Conservation (phyloP, 2,113 vertebrate genomes). For the Hippopotamus amphibius region DNA sequence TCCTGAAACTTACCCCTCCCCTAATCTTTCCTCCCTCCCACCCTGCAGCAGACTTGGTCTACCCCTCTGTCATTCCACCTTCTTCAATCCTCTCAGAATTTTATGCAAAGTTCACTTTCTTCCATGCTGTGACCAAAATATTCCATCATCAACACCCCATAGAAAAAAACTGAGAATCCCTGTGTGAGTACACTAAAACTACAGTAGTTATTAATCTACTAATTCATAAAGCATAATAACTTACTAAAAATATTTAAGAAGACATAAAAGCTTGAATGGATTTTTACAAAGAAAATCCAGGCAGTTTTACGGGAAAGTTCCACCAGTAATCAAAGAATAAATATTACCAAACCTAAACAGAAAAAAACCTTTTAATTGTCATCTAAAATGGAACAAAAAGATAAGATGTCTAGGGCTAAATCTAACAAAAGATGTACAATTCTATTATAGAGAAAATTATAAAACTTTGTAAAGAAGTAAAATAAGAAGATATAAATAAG, state of each 20-base stretch:
- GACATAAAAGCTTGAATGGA: neutral
- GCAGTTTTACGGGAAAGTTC: neutral
- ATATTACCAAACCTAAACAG: neutral
- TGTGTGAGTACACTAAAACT: neutral
- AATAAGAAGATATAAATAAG: neutral
- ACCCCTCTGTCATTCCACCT: neutral
- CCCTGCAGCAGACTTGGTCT: accelerated
- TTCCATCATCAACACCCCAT: neutral
- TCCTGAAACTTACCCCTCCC: neutral
- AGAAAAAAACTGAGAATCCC: neutral
- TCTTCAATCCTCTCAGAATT: neutral
- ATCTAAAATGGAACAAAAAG: neutral
- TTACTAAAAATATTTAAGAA: neutral
- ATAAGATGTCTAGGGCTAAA: neutral
- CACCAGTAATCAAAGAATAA: neutral
- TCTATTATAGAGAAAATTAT: neutral
- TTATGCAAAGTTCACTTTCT: neutral
- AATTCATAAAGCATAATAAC: neutral
- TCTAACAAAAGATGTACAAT: neutral
- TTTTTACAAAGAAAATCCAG: constrained; percentile 4
- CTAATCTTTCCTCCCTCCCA: neutral
- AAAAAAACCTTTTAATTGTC: neutral
- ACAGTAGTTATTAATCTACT: neutral
- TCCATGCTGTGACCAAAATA: neutral
- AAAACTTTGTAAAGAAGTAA: neutral